These are phyloP conservation scores for Thereva unica DNA, from an alignment of 2,888 invertebrate genomes.

Conservation along the genomic window DNA sequence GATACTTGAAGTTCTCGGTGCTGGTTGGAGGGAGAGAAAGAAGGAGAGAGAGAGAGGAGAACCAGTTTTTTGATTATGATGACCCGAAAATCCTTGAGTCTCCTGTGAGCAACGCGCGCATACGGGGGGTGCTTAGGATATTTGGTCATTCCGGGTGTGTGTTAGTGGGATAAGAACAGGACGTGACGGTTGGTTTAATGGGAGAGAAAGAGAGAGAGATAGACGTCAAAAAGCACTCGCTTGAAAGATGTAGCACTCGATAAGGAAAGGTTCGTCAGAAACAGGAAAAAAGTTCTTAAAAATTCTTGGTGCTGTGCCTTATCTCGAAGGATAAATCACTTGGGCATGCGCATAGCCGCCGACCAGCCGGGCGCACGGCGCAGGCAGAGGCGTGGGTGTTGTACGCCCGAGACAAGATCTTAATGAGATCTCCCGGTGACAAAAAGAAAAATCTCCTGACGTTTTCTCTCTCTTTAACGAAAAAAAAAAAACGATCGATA, in stretches of 20 bases:
- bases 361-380: conserved; percentile 5
- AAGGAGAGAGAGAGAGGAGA: background rate
- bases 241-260: too few species aligned
- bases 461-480: conserved; percentile 18
- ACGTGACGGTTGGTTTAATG: too few species aligned
- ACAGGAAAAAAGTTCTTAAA: conserved; percentile 14
- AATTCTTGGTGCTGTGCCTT: conserved; percentile 12
- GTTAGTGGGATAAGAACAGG: background rate
- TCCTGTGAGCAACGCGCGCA: conserved; percentile 13
- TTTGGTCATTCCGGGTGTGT: background rate
- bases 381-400: background rate
- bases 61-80: background rate
- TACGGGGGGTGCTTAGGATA: background rate
- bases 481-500: conserved; percentile 4
- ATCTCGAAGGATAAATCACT: conserved; percentile 29
- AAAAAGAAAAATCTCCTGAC: conserved; percentile 27
- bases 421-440: conserved; percentile 18
- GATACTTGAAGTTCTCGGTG: conserved; percentile 15
- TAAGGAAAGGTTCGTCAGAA: background rate
- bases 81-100: conserved; percentile 28
- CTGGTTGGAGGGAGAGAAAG: too few species aligned
- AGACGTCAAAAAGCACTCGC: too few species aligned
- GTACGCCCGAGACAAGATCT: background rate
- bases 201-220: too few species aligned
- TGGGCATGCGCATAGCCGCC: conserved; percentile 10